These are phyloP conservation scores for Brenthis hecate DNA, from an alignment of 2,888 invertebrate genomes.

Conservation along the genomic window DNA sequence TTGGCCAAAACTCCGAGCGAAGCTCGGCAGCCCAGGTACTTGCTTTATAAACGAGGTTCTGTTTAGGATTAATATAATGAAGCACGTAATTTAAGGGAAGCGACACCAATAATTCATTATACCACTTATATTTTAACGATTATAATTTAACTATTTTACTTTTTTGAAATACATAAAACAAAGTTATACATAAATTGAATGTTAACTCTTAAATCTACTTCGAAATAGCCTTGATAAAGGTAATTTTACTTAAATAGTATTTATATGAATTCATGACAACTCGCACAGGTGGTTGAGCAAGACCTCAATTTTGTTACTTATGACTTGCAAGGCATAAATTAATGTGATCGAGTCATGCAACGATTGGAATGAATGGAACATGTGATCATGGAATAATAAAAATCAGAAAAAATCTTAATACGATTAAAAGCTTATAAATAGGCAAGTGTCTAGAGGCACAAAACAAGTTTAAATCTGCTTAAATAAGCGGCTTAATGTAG, in stretches of 20 bases:
- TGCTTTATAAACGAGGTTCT: neutral
- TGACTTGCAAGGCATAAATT: constrained; percentile 32
- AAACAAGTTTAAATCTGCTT: constrained; percentile 1
- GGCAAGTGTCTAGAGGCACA: neutral
- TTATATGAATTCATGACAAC: constrained; percentile 22
- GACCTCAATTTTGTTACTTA: constrained; percentile 28
- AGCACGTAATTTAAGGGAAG: too few species aligned
- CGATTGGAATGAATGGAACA: constrained; percentile 27
- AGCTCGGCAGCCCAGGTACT: neutral
- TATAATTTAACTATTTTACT: neutral
- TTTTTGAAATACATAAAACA: neutral
- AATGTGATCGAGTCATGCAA: constrained; percentile 35
- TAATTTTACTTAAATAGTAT: constrained; percentile 14
- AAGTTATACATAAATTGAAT: constrained; percentile 1
- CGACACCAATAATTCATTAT: too few species aligned
- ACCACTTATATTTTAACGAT: too few species aligned
- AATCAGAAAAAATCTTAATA: constrained; percentile 7
- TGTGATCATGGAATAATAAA: constrained; percentile 19
- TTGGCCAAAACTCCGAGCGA: too few species aligned
- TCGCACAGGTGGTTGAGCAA: constrained; percentile 28
- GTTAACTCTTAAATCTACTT: constrained; percentile 2
- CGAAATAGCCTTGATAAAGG: constrained; percentile 5
- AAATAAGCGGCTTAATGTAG: constrained; percentile 6
- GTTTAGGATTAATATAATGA: too few species aligned
- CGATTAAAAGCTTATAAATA: neutral